Evolutionary conservation across 1,140 invertebrate genomes (phyloP), one percentile per base, ranked within the genome.

Genomic region (Augochlora pura): DNA sequence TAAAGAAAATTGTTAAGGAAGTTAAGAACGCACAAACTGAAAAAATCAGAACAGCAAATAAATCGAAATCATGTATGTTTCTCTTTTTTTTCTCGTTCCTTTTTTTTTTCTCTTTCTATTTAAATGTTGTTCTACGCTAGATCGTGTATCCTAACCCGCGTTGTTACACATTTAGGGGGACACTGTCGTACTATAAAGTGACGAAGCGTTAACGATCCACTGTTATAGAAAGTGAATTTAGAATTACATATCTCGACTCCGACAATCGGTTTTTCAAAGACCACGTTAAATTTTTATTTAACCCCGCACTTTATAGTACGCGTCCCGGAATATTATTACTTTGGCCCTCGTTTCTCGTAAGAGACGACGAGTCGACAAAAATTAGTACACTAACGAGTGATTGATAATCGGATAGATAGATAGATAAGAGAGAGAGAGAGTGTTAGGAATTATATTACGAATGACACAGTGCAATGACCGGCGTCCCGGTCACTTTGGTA

Each of bases 1-100:
- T 80, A 86, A 91, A 92, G 82, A 87, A 77, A 88, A 32, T 32
- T 86, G 86, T 87, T 86, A 88, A 88, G 83, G 86, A 82, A 90
- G 77, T 84, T 85, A n/a, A 82, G 82, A 79, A 89, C 77, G 74
- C 74, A 87, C 78, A 86, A 87, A 86, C 83, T 85, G 77, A 85
- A 85, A 85, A 85, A 85, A 85, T 84, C 84, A 85, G n/a, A 84
- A 64, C 68, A 85, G 82, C 82, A 85, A 85, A 85, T 85, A 85
- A 85, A 71, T 83, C 80, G 77, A 83, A 68, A 52, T 68, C 76
- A 57, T 52, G 39, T 66, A 79, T 14, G 42, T 25, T 32, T 18
- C 25, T 79, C 49, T 62, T 59, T 27, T 42, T 52, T 52, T 18
- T 49, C 16, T 16, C 10, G 8, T 49, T 16, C 16, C 16, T 16